Base-by-base conservation (phyloP, 2,797 vertebrate species). In the Petrocephalus sullivani region DNA sequence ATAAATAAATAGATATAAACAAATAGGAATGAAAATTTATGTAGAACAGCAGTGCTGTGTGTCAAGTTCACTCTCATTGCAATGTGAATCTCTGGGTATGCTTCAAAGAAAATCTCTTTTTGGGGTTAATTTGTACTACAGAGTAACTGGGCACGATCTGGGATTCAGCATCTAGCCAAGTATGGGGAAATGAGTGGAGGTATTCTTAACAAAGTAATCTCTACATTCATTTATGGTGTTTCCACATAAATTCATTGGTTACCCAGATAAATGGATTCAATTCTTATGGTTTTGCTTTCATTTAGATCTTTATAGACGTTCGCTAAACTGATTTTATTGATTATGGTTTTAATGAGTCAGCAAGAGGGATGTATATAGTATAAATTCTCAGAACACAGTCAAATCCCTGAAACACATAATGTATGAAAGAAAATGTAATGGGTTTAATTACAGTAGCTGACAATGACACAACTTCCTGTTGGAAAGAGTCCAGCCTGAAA, bases 1-100 rank as follows among this genome's bases (percentile, higher is more conserved):
- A 64, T 64, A 67, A 88, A 85, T 88, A 61, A 86, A 57, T n/a
- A 58, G 28, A 37, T 57, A 37, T 86, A 37, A 19, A 86, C 28
- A 86, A 58, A 60, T 57, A 28, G 49, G 19, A 83, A 54, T 83
- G 46, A 54, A 83, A 83, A 51, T 51, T 83, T 21, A 83, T 46
- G 49, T 51, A 8, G 81, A 51, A 53, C 3, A 51, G n/a, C 21
- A 19, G 33, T 0, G 37, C 37, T 46, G 14, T 46, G 37, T 19
- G 71, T 41, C 37, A 78, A 78, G 37, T 78, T 41, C 0, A 78
- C 71, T 19, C 37, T 78, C 19, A n/a, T n/a, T 78, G 16, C 71
- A 78, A 14, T 46, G 71, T 9, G 71, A 46, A 78, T 78, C 71
- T 78, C 71, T 78, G 71, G 71, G 16, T 78, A 9, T n/a, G 71